These are phyloP conservation scores for Lytechinus variegatus DNA, from an alignment of 35 echinoderm and acorn worm species.

Conservation along the genomic window DNA sequence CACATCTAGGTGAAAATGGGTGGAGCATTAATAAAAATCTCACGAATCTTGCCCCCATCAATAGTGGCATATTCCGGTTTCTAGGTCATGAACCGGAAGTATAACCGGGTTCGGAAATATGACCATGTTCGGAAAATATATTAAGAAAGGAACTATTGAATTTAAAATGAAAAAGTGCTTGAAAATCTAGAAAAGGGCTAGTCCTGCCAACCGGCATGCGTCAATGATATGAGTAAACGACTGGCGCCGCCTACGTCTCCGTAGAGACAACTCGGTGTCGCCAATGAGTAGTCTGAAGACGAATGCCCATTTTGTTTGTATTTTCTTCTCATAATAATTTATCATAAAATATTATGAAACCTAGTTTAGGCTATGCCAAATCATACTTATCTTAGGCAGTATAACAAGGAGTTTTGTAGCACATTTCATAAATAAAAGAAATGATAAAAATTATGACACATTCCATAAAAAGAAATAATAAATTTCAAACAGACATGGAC, in stretches of 20 bases:
- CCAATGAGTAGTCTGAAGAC: background rate
- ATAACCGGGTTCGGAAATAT: conserved; percentile 10
- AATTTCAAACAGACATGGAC: no score
- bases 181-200: background rate
- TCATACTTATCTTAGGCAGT: no score
- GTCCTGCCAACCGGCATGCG: background rate
- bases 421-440: no score
- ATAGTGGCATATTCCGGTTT: background rate
- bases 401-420: no score
- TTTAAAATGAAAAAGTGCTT: background rate
- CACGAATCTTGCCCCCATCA: background rate
- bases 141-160: background rate
- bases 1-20: background rate
- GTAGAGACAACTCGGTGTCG: background rate
- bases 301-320: no score
- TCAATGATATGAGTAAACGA: background rate
- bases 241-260: conserved; percentile 3
- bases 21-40: background rate
- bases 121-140: background rate
- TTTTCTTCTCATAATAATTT: no score
- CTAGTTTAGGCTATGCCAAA: no score
- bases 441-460: no score
- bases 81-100: background rate
- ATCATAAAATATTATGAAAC: no score
- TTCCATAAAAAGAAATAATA: no score